Percentiles rank a stretch among this genome's conserved stretches.
These are phyloP conservation scores for Zosterops lateralis DNA, from an alignment of 2,113 vertebrate species.

Conservation along the genomic window DNA sequence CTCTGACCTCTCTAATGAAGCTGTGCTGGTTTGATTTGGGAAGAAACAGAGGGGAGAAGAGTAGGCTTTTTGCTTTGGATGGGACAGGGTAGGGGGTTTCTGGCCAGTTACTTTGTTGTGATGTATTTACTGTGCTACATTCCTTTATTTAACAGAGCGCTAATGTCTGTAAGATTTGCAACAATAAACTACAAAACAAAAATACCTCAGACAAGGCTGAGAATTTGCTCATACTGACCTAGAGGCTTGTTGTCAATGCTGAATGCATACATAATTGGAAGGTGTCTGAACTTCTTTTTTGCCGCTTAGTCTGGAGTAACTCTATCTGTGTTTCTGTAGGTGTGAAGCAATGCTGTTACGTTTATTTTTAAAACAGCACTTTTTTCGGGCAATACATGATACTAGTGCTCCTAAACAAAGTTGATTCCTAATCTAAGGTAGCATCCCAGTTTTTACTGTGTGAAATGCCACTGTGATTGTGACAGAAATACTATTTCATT, in stretches of 20 bases:
- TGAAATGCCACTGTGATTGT: not conserved
- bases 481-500: not conserved
- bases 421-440: not conserved
- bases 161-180: conserved; percentile 89
- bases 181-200: conserved; percentile 83
- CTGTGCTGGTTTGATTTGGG: conserved; percentile 69
- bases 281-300: not conserved
- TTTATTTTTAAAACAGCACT: not conserved
- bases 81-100: not conserved
- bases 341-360: not conserved
- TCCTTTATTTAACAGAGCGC: conserved; percentile 85
- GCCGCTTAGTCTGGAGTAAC: not conserved
- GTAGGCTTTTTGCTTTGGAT: conserved; percentile 13
- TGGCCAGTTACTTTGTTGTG: conserved; percentile 81
- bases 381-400: not conserved
- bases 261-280: not conserved
- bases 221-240: conserved; percentile 13
- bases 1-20: conserved; percentile 71
- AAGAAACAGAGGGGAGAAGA: not conserved
- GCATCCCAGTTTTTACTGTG: not conserved
- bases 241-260: not conserved
- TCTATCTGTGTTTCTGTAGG: not conserved
- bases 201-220: conserved; percentile 56
- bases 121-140: conserved; percentile 82
- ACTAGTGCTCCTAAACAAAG: not conserved